Base-by-base conservation (phyloP, 2,797 vertebrate genomes). In the Brachyalestes nurse region DNA sequence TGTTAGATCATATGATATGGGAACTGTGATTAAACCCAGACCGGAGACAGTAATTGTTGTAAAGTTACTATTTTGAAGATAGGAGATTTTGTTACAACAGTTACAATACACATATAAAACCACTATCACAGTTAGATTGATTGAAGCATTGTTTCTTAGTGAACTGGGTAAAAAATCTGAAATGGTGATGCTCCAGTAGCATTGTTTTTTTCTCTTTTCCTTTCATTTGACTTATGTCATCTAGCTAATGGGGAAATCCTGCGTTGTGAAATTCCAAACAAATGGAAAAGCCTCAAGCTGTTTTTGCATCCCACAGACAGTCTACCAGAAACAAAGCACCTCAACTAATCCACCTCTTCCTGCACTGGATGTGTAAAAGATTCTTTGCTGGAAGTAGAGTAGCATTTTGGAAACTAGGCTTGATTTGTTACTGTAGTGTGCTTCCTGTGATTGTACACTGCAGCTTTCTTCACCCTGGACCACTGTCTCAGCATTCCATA, bases 391-490 rank as follows among this genome's bases (percentile, higher is more conserved):
- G 62, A 65, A 40, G 34, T 19, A 4, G 10, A 12, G 9, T 25
- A 2, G 5, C 16, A 62, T 10, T 14, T 42, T 1, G 34, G 9
- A 47, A 67, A 47, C 0, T 23, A 40, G 13, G 4, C 38, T 23
- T 49, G 0, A 34, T 40, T 70, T 49, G 19, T 16, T 23, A n/a
- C n/a, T 16, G 7, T 7, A 16, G 13, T 3, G 42, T 34, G 6
- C 53, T 71, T 71, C 67, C 67, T 51, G 67, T 25, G 14, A 71
- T 51, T 71, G 67, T 71, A 25, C 7, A 49, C 5, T 1, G 14
- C 5, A 64, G 2, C 4, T 14, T 16, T 23, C 3, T 49, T 38
- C 16, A 6, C 21, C 13, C 60, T 62, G 60, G 9, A 40, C 5
- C 17, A 14, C 21, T 25, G 12, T 6, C 6, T 51, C 1, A 53